These are phyloP conservation scores for Papilio demoleus DNA, from an alignment of 2,888 invertebrate species.

Conservation along the genomic window DNA sequence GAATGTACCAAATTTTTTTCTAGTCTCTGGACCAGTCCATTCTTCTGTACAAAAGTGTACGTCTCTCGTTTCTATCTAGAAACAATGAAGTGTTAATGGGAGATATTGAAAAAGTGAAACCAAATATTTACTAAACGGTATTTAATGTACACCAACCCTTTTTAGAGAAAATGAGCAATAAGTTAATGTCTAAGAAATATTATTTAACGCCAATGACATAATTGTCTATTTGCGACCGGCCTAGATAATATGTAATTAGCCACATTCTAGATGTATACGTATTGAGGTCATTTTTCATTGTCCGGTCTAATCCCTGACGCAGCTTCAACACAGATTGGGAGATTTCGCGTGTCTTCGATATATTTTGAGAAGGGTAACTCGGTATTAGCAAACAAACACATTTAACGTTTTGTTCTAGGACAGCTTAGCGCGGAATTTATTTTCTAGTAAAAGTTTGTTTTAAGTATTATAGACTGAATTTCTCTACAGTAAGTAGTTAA, in stretches of 20 bases:
- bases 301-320: background rate
- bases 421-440: background rate
- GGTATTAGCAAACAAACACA: background rate
- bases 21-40: conserved; percentile 79
- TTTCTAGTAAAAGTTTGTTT: background rate
- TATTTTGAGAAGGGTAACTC: background rate
- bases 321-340: background rate
- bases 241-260: background rate
- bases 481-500: background rate
- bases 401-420: background rate
- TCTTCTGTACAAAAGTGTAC: conserved; percentile 86
- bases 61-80: conserved; percentile 74
- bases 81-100: conserved; percentile 32
- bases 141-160: too few relatives aligned
- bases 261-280: background rate
- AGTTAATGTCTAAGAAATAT: background rate
- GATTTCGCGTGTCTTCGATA: conserved; percentile 1
- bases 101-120: background rate
- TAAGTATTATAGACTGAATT: background rate
- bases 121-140: background rate
- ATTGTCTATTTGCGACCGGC: background rate
- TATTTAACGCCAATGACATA: background rate
- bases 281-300: conserved; percentile 2
- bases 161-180: background rate
- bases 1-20: conserved; percentile 85